Evolutionary conservation across 37 sponge, comb jelly and placozoan species (phyloP), one percentile per base, ranked within the genome.

Genomic region (Spongilla lacustris): DNA sequence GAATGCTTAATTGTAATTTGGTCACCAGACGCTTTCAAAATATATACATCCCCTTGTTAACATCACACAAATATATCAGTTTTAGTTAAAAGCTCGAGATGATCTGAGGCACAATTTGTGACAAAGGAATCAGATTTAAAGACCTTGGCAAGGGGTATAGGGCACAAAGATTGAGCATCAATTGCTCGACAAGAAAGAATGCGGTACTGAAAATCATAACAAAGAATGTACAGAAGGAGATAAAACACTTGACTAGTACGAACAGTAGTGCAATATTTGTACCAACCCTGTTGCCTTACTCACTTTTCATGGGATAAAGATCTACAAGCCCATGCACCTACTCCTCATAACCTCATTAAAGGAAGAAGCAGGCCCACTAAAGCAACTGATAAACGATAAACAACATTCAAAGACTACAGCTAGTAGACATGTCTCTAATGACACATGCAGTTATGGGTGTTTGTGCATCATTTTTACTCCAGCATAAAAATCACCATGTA

Each of bases 181-280:
- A 72, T 72, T 33, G 73, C 31, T n/a, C 10, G 29, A 72, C 73
- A 72, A 32, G 73, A 0, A 33, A 32, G 73, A 72, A n/a, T 13
- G 17, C 5, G 31, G 29, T 72, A 32, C 73, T 72, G 31, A 13
- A 29, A 13, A 32, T 72, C 73, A 72, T 72, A 72, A 72, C 73
- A 72, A 72, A 72, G 29, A 32, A 72, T 32, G 31, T 72, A 33
- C 73, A 72, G 73, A 72, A 72, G 17, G 73, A 72, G 31, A 72
- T 72, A 29, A 72, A 29, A 29, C 29, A 72, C 31, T 32, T 72
- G 31, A 33, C 31, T 72, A 32, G 31, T 32, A 72, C 12, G 31
- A 72, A 72, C 14, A 72, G 31, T 72, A 13, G 73, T 32, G 12
- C 73, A 33, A 29, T n/a, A 17, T 32, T 72, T 29, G 14, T 29